A percentile compares a stretch with the other conserved stretches of the same genome.
These are phyloP conservation scores for Numenius phaeopus DNA, from an alignment of 2,797 vertebrate species.

Conservation along the genomic window DNA sequence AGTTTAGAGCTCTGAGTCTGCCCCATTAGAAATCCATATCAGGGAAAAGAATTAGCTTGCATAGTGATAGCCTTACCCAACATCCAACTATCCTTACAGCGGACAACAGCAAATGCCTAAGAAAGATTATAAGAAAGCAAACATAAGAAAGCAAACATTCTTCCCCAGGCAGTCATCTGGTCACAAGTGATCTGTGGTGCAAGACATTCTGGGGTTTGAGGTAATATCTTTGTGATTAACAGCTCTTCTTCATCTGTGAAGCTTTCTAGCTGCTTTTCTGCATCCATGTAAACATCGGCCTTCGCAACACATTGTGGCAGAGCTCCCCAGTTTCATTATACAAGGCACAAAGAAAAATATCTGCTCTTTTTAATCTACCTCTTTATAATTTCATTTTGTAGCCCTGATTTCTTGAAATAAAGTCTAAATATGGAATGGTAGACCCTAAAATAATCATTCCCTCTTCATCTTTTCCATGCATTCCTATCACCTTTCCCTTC, in stretches of 20 bases:
- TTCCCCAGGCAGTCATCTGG: not conserved
- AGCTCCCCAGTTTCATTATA: not conserved
- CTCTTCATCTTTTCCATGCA: not conserved
- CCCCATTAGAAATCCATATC: not conserved
- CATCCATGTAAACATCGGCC: not conserved
- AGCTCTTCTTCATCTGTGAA: not conserved
- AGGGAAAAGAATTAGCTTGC: not conserved
- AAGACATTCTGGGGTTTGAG: not conserved
- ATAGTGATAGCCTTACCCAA: not conserved
- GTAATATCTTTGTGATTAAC: not conserved
- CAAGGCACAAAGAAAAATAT: not conserved
- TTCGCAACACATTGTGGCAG: not conserved
- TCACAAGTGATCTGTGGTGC: not conserved
- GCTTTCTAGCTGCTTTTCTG: not conserved
- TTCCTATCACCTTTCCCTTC: not conserved
- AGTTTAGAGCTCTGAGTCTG: not conserved
- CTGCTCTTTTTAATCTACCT: rapidly evolving
- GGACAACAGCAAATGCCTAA: not conserved
- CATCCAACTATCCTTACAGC: not conserved
- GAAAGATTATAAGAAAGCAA: not conserved
- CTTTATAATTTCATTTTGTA: not conserved
- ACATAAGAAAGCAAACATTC: not conserved
- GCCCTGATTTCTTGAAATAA: not conserved
- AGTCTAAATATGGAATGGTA: not conserved
- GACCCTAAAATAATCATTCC: not conserved